Evolutionary conservation across 2,113 vertebrate genomes (phyloP).

Genomic region (Myxocyprinus asiaticus): DNA sequence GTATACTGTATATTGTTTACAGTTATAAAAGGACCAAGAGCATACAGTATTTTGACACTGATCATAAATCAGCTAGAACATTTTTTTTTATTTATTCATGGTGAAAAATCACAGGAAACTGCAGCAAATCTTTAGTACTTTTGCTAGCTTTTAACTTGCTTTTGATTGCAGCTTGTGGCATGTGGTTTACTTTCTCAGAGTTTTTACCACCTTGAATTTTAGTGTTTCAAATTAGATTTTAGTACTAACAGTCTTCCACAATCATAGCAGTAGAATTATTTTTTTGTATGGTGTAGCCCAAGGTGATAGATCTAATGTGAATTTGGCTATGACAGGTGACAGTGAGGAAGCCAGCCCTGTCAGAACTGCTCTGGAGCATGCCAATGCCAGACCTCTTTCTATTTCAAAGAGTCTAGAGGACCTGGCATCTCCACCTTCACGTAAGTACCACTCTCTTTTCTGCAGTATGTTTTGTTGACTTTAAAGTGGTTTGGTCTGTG

Average conservation of each 20-base stretch:
- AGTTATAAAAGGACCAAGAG: too few relatives aligned
- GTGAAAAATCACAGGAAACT: too few relatives aligned
- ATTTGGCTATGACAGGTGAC: slow-evolving; percentile 79
- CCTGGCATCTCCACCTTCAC: slow-evolving; percentile 79
- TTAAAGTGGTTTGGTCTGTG: background rate
- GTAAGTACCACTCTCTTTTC: slow-evolving; percentile 73
- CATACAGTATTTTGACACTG: background rate
- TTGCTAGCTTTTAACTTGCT: background rate
- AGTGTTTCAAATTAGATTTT: background rate
- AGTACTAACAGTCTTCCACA: background rate
- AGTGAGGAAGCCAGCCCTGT: slow-evolving; percentile 74
- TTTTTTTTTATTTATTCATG: too few relatives aligned
- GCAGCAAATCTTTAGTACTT: too few relatives aligned
- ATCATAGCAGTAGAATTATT: background rate
- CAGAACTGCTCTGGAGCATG: slow-evolving; percentile 77
- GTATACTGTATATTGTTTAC: background rate
- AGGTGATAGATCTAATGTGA: background rate
- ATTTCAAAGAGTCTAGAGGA: slow-evolving; percentile 89
- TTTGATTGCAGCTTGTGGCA: too few relatives aligned
- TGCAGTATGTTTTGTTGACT: background rate
- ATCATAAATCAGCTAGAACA: background rate
- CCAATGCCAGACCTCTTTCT: slow-evolving; percentile 76
- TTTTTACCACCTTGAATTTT: background rate
- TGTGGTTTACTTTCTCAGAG: background rate
- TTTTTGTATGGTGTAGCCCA: background rate